These are phyloP conservation scores for Rotaria magnacalcarata DNA, from an alignment of 2,888 invertebrate genomes.

Conservation along the genomic window DNA sequence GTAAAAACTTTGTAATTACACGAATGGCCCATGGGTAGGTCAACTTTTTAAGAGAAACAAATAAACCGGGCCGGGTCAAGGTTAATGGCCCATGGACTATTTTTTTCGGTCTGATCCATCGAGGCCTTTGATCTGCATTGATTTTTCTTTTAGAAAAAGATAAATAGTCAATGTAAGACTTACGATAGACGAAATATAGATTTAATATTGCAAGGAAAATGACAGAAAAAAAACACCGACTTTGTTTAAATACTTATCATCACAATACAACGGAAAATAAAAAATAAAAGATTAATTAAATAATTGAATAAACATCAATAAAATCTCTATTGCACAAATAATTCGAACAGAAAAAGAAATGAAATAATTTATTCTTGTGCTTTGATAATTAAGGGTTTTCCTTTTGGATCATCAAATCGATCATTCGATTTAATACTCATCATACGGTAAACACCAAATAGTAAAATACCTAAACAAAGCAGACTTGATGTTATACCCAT, in stretches of 20 bases:
- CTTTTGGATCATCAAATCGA: constrained; percentile 94
- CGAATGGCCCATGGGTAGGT: no score
- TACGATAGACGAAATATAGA: no score
- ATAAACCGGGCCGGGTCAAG: no score
- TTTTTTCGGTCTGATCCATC: no score
- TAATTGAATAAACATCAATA: background rate
- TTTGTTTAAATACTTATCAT: background rate
- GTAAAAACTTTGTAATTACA: no score
- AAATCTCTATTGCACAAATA: background rate
- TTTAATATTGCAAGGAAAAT: no score
- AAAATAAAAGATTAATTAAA: background rate
- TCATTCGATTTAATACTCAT: constrained; percentile 92
- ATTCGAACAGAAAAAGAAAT: background rate
- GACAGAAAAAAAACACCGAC: no score
- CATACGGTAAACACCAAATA: constrained; percentile 82
- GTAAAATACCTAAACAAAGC: constrained; percentile 73
- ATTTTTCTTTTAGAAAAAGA: no score
- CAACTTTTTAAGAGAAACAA: no score
- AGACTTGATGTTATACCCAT: constrained; percentile 77
- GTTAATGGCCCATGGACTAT: no score
- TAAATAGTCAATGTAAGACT: no score
- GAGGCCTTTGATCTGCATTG: no score
- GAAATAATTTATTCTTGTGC: constrained; percentile 51
- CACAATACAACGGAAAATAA: background rate
- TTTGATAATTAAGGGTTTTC: constrained; percentile 73